Base-by-base conservation (phyloP, 2,113 vertebrate genomes). In the Lasiurus cinereus region DNA sequence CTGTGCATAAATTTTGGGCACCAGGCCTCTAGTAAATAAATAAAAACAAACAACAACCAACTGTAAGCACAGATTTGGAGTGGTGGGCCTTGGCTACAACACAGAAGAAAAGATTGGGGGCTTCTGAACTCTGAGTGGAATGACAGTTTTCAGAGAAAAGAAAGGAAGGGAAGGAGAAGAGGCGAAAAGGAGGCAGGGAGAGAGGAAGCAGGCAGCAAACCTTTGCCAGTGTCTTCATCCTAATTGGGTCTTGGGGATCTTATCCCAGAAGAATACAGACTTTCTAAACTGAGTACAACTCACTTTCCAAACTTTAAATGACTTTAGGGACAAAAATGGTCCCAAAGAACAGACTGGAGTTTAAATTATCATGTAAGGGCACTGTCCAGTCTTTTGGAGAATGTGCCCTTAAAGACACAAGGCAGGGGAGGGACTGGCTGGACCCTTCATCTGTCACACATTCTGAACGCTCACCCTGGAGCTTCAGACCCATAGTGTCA, bases 201-300 rank as follows among this genome's bases (percentile, higher is more conserved):
- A n/a, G 31, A 67, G 19, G 56, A 67, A 85, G 43, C 29, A 92
- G 50, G 18, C 5, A 70, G 59, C 69, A 82, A 94, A 93, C 36
- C 76, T 96, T 48, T 29, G 56, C 56, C 46, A 39, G 91, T 62
- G 64, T 27, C 54, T 90, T 92, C 27, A 14, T 8, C n/a, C 74
- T 97, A 97, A 97, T 96, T 97, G 93, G 92, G 74, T 95, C 94
- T 96, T 90, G 56, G 96, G 93, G 93, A 96, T 82, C 24, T 88
- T 92, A 85, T 97, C 97, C 94, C 97, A 92, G 84, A 95, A 97
- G 96, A 33, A 78, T 66, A 93, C 9, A 70, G 94, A 97, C 24
- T 95, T 95, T 96, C 74, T 79, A 76, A 83, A 92, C 52, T 70
- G 29, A 79, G 62, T 83, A 66, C 90, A 94, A 83, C 56, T 85